Evolutionary conservation across 2,113 vertebrate genomes (phyloP).

Genomic region (Blennius ocellaris): DNA sequence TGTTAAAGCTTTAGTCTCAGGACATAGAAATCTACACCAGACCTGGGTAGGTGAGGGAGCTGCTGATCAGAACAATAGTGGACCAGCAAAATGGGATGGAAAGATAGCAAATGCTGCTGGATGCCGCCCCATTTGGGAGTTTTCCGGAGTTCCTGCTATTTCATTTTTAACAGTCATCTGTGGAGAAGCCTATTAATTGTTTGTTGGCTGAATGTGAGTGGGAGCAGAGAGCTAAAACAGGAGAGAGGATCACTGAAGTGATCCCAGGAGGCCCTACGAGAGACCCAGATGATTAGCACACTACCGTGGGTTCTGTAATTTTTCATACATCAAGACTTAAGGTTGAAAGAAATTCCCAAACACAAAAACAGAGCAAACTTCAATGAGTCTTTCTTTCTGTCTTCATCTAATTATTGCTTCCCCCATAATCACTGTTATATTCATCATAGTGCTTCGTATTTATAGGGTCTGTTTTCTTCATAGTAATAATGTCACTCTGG

Average conservation of each 20-base stretch:
- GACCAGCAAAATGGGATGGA: slow-evolving; percentile 48
- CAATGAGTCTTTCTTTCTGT: slow-evolving; percentile 76
- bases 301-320: slow-evolving; percentile 76
- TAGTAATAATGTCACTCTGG: slow-evolving; percentile 84
- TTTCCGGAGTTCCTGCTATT: slow-evolving; percentile 48
- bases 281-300: slow-evolving; percentile 77
- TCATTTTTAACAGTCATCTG: slow-evolving; percentile 74
- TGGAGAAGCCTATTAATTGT: slow-evolving; percentile 77
- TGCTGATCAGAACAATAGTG: slow-evolving; percentile 60
- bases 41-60: slow-evolving; percentile 46
- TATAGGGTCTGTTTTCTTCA: slow-evolving; percentile 86
- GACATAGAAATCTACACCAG: slow-evolving; percentile 64
- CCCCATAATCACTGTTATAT: slow-evolving; percentile 86
- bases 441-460: slow-evolving; percentile 85
- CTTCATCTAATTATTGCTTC: slow-evolving; percentile 83
- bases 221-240: slow-evolving; percentile 64
- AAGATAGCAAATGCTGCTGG: slow-evolving; percentile 48
- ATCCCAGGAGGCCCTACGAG: slow-evolving; percentile 63
- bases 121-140: slow-evolving; percentile 52
- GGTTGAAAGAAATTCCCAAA: slow-evolving; percentile 85
- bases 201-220: slow-evolving; percentile 77
- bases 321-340: slow-evolving; percentile 81
- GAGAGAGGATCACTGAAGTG: slow-evolving; percentile 64
- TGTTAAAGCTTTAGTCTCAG: slow-evolving; percentile 70
- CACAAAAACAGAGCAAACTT: slow-evolving; percentile 84